Evolutionary conservation across 2,888 invertebrate species (phyloP).

Genomic region (Aromia moschata): DNA sequence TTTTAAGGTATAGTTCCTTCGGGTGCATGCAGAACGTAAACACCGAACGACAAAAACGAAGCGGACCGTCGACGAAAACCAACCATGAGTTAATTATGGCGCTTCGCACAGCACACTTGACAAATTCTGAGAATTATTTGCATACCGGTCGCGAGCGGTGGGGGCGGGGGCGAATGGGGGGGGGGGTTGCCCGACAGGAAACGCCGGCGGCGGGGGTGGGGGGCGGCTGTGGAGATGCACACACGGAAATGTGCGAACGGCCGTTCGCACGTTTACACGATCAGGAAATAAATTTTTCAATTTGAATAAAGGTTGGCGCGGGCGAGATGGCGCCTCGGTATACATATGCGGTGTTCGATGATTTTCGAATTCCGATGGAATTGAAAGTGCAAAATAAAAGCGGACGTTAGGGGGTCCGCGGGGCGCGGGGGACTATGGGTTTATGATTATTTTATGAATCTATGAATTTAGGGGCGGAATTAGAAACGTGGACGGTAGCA

Average conservation of each 20-base stretch:
- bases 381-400: constrained; percentile 27
- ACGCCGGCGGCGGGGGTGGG: constrained; percentile 29
- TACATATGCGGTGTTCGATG: constrained; percentile 34
- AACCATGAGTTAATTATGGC: constrained; percentile 44
- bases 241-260: constrained; percentile 52
- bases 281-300: constrained; percentile 49
- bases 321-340: constrained; percentile 3
- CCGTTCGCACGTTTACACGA: constrained; percentile 53
- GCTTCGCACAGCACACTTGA: constrained; percentile 45
- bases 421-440: constrained; percentile 9
- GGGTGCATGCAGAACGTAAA: no score
- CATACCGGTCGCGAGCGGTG: constrained; percentile 46
- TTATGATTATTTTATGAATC: constrained; percentile 26
- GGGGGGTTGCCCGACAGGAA: constrained; percentile 28
- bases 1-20: no score
- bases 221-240: constrained; percentile 43
- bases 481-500: not conserved
- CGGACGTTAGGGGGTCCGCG: not conserved
- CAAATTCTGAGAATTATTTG: constrained; percentile 50
- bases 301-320: constrained; percentile 42
- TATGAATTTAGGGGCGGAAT: constrained; percentile 21
- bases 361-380: constrained; percentile 41
- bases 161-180: constrained; percentile 41
- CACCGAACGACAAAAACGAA: constrained; percentile 21
- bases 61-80: constrained; percentile 21